phyloP scores from a whole-genome alignment of 2,888 invertebrate species.

The Perizoma flavofasciatum region DNA sequence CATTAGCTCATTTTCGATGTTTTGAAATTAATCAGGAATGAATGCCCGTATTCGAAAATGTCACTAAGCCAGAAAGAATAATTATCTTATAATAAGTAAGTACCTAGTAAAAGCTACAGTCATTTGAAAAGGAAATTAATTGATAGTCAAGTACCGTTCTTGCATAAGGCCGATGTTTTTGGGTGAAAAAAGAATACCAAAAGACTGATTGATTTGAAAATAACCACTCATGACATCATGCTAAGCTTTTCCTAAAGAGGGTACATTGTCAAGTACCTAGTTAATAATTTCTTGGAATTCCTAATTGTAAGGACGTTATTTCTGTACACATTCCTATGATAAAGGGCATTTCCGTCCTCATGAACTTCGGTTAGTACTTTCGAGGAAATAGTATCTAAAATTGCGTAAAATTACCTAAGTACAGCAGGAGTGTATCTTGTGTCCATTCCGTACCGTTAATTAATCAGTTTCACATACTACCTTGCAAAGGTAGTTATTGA shows the following conservation, averaged over 20 bases:
- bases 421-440: constrained; percentile 58
- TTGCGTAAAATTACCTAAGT: constrained; percentile 31
- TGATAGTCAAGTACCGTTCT: not conserved
- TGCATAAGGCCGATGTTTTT: constrained; percentile 3
- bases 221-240: constrained; percentile 66
- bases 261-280: constrained; percentile 71
- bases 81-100: no score
- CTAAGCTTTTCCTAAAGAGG: constrained; percentile 75
- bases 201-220: constrained; percentile 25
- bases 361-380: constrained; percentile 40
- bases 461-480: constrained; percentile 62
- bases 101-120: no score
- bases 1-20: constrained; percentile 21
- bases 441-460: constrained; percentile 63
- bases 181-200: not conserved
- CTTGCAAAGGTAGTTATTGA: constrained; percentile 75
- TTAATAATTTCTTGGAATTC: constrained; percentile 74
- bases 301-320: constrained; percentile 71
- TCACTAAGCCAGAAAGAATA: constrained; percentile 1
- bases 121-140: no score
- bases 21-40: constrained; percentile 27
- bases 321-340: constrained; percentile 67
- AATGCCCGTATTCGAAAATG: constrained; percentile 6
- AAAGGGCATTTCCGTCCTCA: constrained; percentile 65
- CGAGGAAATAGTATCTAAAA: constrained; percentile 24